phyloP scores from a whole-genome alignment of 1,140 invertebrate species.

The Drosophila jambulina region DNA sequence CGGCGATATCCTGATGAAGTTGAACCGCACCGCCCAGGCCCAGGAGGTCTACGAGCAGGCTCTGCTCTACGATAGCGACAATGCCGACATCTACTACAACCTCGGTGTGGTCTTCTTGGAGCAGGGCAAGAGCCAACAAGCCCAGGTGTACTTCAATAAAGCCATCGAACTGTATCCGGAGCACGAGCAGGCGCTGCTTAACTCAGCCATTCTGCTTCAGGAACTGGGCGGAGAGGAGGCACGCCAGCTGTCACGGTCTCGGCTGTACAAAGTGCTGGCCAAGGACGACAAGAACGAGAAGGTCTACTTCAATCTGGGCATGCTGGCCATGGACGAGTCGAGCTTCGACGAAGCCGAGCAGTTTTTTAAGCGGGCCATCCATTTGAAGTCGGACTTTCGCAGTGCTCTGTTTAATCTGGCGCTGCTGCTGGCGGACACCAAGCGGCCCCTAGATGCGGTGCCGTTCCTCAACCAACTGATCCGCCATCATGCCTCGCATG shows the following conservation, averaged over 20 bases:
- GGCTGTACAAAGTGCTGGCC: slow-evolving; percentile 92
- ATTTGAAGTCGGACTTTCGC: slow-evolving; percentile 93
- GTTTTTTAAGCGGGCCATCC: slow-evolving; percentile 94
- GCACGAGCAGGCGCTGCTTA: slow-evolving; percentile 97
- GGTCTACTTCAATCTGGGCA: slow-evolving; percentile 97
- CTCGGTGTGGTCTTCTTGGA: slow-evolving; percentile 98
- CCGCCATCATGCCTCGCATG: slow-evolving; percentile 96
- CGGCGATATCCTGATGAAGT: slow-evolving; percentile 97
- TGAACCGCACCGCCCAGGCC: slow-evolving; percentile 97
- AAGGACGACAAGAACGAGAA: slow-evolving; percentile 94
- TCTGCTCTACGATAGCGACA: slow-evolving; percentile 95
- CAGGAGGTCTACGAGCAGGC: slow-evolving; percentile 97
- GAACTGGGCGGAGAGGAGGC: slow-evolving; percentile 93
- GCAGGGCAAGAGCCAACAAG: slow-evolving; percentile 95
- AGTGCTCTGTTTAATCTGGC: slow-evolving; percentile 98
- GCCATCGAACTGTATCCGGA: slow-evolving; percentile 97
- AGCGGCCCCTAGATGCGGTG: slow-evolving; percentile 95
- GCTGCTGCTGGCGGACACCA: slow-evolving; percentile 94
- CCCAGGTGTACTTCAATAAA: slow-evolving; percentile 96
- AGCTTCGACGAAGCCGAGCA: slow-evolving; percentile 94
- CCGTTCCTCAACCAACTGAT: slow-evolving; percentile 97
- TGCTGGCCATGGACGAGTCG: slow-evolving; percentile 98
- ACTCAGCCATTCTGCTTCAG: slow-evolving; percentile 97
- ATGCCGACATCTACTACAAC: slow-evolving; percentile 99
- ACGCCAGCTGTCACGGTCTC: slow-evolving; percentile 91